Evolutionary conservation across 2,797 vertebrate species (phyloP).

Genomic region (Tolypeutes matacus): DNA sequence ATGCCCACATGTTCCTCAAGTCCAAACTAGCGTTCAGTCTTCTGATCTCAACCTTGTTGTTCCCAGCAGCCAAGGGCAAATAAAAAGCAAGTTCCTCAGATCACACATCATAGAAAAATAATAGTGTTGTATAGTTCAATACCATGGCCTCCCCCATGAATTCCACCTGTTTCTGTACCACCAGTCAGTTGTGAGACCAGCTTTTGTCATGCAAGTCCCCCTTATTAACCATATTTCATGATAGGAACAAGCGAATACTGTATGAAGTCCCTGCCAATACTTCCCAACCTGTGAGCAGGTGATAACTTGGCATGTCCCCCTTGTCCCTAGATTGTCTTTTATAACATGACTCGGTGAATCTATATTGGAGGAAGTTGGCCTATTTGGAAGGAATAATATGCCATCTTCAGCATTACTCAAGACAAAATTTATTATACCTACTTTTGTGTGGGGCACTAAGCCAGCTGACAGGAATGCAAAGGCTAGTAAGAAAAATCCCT

Average conservation of each 20-base stretch:
- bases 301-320: background rate
- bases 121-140: background rate
- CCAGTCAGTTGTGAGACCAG: background rate
- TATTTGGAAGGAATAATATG: background rate
- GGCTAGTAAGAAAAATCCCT: background rate
- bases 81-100: background rate
- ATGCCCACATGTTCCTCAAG: background rate
- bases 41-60: background rate
- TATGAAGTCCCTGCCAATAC: background rate
- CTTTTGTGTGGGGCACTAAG: background rate
- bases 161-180: background rate
- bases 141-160: too few species aligned
- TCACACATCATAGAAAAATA: background rate
- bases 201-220: background rate
- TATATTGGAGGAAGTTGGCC: background rate
- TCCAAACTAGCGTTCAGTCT: background rate
- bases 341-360: background rate
- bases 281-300: background rate
- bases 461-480: background rate
- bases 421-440: background rate
- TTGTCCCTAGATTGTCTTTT: background rate
- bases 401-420: background rate
- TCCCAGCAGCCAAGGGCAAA: background rate
- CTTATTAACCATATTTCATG: too few species aligned
- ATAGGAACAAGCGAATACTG: accelerated